These are phyloP conservation scores for Spea hammondii DNA, from an alignment of 2,797 vertebrate species.

Conservation along the genomic window DNA sequence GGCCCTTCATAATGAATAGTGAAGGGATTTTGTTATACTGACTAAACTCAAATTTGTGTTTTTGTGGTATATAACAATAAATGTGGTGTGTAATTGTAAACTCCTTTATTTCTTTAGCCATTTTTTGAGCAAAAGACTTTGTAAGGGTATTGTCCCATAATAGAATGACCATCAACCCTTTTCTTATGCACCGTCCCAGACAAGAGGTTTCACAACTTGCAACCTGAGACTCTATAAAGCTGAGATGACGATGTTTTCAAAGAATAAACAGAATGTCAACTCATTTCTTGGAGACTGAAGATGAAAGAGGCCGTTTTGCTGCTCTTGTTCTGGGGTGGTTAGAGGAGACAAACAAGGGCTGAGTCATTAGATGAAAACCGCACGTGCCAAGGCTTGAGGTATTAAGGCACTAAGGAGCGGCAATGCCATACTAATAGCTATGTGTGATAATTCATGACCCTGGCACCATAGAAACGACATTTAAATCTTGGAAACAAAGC, in stretches of 20 bases:
- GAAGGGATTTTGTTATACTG: no score
- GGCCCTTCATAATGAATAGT: no score
- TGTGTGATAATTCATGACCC: background rate
- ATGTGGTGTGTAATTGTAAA: no score
- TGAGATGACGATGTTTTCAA: background rate
- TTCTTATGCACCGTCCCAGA: no score
- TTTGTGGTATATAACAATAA: no score
- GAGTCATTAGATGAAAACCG: slow-evolving; percentile 11
- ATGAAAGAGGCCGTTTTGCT: background rate
- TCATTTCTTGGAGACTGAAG: background rate
- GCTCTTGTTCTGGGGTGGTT: background rate
- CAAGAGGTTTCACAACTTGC: slow-evolving; percentile 5
- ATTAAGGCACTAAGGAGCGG: background rate
- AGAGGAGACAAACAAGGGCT: background rate
- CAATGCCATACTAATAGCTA: background rate
- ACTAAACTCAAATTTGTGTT: no score
- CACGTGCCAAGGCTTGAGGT: background rate
- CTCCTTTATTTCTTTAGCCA: no score
- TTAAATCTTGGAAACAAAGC: no score
- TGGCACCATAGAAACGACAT: background rate
- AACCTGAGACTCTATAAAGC: slow-evolving; percentile 7
- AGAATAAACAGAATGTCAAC: slow-evolving; percentile 28
- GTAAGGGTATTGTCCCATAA: no score
- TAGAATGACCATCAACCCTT: no score
- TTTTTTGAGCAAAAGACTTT: no score